Conservation (phyloP, 2,797 vertebrate genomes). For the Arnoldichthys spilopterus region DNA sequence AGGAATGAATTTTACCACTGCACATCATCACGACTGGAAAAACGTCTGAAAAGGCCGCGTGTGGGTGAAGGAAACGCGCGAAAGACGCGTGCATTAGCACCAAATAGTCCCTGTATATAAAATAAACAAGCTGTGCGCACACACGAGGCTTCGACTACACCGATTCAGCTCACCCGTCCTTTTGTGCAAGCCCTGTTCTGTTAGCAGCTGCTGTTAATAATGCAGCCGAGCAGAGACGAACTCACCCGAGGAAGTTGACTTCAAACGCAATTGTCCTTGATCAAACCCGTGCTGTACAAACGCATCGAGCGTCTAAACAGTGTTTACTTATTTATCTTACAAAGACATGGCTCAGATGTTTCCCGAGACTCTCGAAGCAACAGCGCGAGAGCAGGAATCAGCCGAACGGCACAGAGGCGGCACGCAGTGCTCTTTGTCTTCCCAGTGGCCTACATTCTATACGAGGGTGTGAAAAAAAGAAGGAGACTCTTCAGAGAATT, state of each 20-base stretch:
- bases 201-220: conserved; percentile 21
- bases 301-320: conserved; percentile 9
- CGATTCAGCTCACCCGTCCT: background rate
- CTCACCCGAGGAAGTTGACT: conserved; percentile 10
- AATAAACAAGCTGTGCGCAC: background rate
- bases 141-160: background rate
- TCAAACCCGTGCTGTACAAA: conserved; percentile 16
- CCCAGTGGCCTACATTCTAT: conserved; percentile 46
- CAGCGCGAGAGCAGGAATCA: background rate
- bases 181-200: conserved; percentile 1
- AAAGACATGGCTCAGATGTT: background rate
- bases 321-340: conserved; percentile 30
- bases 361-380: background rate
- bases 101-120: background rate
- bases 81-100: background rate
- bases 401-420: conserved; percentile 25
- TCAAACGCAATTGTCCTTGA: conserved; percentile 4
- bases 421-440: conserved; percentile 16
- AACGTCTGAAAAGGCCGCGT: background rate
- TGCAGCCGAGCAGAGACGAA: conserved; percentile 11
- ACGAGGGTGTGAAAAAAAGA: conserved; percentile 31
- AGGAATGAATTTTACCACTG: too few species aligned
- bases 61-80: background rate
- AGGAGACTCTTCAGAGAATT: conserved; percentile 36
- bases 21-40: background rate